A percentile compares a stretch with the other conserved stretches of the same genome.
Conservation (phyloP, 2,797 vertebrate genomes). For the Brachyalestes nurse region DNA sequence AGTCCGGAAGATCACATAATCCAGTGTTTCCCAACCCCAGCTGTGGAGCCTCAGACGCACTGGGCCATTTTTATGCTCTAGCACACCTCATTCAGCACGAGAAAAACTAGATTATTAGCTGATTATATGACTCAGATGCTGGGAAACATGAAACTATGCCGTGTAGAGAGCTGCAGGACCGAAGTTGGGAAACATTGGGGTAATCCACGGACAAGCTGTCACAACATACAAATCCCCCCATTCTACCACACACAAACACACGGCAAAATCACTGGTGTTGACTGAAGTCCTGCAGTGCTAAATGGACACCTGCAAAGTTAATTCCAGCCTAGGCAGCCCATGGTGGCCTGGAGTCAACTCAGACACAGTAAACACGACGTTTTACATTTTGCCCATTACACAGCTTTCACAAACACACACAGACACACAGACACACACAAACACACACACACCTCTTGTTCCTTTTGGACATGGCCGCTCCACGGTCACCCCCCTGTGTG, state of each 20-base stretch:
- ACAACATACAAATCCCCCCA: constrained; percentile 36
- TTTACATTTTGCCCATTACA: constrained; percentile 51
- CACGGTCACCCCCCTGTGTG: constrained; percentile 94
- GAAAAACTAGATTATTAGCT: no score
- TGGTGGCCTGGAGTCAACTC: neutral
- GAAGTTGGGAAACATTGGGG: neutral
- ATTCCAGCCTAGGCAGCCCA: constrained; percentile 14
- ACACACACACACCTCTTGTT: constrained; percentile 89
- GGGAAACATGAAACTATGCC: neutral
- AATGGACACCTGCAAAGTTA: constrained; percentile 3
- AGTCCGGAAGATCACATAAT: neutral
- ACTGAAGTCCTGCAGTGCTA: constrained; percentile 20
- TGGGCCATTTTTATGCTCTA: neutral
- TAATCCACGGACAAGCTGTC: constrained; percentile 38
- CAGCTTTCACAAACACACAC: neutral
- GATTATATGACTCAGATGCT: neutral
- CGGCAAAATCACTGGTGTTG: constrained; percentile 6
- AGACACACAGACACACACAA: neutral
- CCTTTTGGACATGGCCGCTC: constrained; percentile 97
- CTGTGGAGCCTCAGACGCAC: neutral
- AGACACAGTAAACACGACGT: neutral
- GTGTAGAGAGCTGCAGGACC: neutral
- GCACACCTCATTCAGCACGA: neutral
- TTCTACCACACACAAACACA: constrained; percentile 21
- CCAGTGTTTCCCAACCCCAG: neutral